These are phyloP conservation scores for Antechinus flavipes DNA, from an alignment of 2,113 vertebrate genomes.

Conservation along the genomic window DNA sequence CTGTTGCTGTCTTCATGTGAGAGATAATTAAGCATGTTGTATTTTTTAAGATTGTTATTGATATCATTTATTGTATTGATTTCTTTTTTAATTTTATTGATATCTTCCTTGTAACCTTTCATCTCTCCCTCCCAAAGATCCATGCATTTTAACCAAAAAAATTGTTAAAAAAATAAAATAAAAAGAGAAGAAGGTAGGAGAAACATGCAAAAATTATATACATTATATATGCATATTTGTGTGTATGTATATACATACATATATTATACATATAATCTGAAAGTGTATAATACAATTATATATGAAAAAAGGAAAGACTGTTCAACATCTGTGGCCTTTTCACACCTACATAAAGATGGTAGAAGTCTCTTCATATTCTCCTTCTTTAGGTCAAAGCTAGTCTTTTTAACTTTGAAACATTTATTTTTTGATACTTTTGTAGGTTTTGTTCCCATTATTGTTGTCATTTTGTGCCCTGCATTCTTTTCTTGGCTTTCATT, in stretches of 20 bases:
- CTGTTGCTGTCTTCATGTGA: not conserved
- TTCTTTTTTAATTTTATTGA: not conserved
- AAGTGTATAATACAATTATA: too few species aligned
- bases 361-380: not conserved
- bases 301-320: not conserved
- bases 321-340: not conserved
- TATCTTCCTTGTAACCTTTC: not conserved
- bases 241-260: too few species aligned
- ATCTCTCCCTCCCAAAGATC: not conserved
- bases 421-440: not conserved
- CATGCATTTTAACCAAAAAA: not conserved
- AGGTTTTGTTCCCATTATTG: not conserved
- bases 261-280: too few species aligned
- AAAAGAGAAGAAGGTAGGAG: not conserved
- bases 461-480: not conserved
- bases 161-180: not conserved
- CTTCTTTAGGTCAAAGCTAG: not conserved
- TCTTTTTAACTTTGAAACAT: not conserved
- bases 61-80: not conserved
- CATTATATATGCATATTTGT: too few species aligned
- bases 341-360: not conserved
- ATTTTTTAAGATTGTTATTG: not conserved
- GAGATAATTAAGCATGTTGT: too few species aligned
- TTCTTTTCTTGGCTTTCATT: not conserved
- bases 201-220: not conserved